These are phyloP conservation scores for Chaenogobius annularis DNA, from an alignment of 2,113 vertebrate genomes.

Conservation along the genomic window DNA sequence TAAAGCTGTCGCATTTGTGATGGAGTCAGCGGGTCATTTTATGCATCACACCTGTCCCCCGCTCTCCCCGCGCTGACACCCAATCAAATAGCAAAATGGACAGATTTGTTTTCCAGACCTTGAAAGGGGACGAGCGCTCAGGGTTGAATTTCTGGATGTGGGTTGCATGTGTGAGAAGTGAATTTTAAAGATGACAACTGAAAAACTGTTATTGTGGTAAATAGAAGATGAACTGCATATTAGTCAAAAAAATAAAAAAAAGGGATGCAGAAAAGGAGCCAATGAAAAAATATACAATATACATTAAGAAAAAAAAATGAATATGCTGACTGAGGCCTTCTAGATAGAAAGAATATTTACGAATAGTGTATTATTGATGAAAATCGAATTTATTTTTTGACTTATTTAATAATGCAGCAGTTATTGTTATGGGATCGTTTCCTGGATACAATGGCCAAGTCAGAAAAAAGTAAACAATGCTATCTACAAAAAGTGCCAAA, in stretches of 20 bases:
- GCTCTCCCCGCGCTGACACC: slow-evolving; percentile 62
- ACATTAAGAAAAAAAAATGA: too few species aligned
- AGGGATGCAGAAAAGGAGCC: background rate
- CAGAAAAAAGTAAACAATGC: too few species aligned
- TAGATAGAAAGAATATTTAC: too few species aligned
- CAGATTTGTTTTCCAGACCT: slow-evolving; percentile 80
- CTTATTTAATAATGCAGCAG: too few species aligned
- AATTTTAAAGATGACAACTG: background rate
- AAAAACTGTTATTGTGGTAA: background rate
- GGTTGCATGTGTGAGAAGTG: background rate
- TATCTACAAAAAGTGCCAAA: too few species aligned
- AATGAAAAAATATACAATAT: background rate
- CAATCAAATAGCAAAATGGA: slow-evolving; percentile 77
- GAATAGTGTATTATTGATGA: too few species aligned
- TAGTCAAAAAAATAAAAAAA: background rate
- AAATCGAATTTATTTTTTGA: too few species aligned
- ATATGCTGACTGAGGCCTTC: too few species aligned
- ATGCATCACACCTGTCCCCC: slow-evolving; percentile 76
- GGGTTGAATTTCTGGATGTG: slow-evolving; percentile 40
- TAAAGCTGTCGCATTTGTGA: slow-evolving; percentile 77
- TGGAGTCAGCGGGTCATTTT: slow-evolving; percentile 73
- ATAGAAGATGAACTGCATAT: background rate
- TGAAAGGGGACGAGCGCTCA: slow-evolving; percentile 61
- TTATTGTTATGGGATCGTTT: too few species aligned
- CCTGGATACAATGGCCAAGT: too few species aligned